These are phyloP conservation scores for Tragelaphus eurycerus DNA, from an alignment of 2,797 vertebrate species.

Conservation along the genomic window DNA sequence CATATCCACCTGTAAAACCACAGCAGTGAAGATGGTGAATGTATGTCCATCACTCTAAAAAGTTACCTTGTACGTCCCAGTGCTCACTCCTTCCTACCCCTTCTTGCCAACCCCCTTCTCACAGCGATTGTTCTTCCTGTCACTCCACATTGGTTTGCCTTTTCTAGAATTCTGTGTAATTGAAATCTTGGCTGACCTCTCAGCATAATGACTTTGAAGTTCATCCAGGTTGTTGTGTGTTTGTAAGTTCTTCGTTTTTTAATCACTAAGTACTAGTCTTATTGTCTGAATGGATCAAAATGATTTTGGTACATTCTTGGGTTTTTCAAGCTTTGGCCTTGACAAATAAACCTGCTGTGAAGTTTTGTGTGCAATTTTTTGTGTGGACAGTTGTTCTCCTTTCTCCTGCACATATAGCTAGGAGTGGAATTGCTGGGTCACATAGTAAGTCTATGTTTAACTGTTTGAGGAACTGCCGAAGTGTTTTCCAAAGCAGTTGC, in stretches of 20 bases:
- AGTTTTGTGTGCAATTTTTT: neutral
- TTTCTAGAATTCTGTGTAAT: neutral
- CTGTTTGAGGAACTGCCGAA: neutral
- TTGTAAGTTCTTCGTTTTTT: neutral
- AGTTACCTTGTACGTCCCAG: neutral
- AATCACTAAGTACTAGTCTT: neutral
- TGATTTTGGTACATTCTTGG: neutral
- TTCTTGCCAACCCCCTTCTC: neutral
- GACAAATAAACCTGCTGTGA: slow-evolving; percentile 47
- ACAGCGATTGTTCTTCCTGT: neutral
- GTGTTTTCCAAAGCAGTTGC: neutral
- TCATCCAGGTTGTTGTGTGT: neutral
- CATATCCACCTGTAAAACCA: neutral
- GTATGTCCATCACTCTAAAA: neutral
- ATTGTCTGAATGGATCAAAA: neutral
- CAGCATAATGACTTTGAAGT: neutral
- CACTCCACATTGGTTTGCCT: neutral
- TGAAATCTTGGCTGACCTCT: neutral
- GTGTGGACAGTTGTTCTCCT: neutral
- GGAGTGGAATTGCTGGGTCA: neutral
- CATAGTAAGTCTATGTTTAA: neutral
- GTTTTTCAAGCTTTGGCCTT: neutral
- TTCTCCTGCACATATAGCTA: neutral
- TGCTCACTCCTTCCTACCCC: neutral
- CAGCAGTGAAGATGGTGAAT: neutral